Conservation (phyloP, 2,797 vertebrate genomes). For the Poeciliopsis paucimaculata region DNA sequence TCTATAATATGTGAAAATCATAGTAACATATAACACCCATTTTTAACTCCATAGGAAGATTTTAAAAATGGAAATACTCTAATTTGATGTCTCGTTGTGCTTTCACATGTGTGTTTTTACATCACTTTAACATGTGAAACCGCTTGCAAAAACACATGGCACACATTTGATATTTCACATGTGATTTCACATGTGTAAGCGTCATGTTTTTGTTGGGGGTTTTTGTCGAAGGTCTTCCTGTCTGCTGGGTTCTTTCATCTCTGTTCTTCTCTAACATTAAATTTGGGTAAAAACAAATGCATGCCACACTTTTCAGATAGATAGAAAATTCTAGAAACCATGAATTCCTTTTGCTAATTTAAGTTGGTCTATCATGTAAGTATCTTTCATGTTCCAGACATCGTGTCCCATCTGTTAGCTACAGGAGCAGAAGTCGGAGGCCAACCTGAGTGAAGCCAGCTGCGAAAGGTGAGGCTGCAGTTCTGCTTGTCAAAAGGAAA, state of each 20-base stretch:
- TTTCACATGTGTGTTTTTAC: too few species aligned
- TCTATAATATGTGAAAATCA: too few species aligned
- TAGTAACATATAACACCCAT: too few species aligned
- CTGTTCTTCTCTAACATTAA: not conserved
- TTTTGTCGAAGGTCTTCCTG: not conserved
- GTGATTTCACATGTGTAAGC: too few species aligned
- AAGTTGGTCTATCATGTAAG: not conserved
- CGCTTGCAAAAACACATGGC: too few species aligned
- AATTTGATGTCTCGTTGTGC: too few species aligned
- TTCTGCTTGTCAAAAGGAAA: conserved; percentile 91
- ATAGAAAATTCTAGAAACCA: not conserved
- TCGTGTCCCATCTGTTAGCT: not conserved
- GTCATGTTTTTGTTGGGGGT: too few species aligned
- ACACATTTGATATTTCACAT: too few species aligned
- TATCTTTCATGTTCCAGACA: not conserved
- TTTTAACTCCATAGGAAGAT: too few species aligned
- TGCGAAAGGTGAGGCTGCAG: conserved; percentile 89
- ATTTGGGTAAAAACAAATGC: not conserved
- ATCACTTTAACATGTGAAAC: too few species aligned
- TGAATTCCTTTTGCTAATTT: not conserved
- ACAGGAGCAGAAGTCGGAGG: not conserved
- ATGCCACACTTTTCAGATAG: not conserved
- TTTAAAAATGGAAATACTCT: too few species aligned
- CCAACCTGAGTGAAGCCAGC: conserved; percentile 88
- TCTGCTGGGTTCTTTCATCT: not conserved